phyloP scores from a whole-genome alignment of 2,888 invertebrate species.

The Drosophila multiciliata region DNA sequence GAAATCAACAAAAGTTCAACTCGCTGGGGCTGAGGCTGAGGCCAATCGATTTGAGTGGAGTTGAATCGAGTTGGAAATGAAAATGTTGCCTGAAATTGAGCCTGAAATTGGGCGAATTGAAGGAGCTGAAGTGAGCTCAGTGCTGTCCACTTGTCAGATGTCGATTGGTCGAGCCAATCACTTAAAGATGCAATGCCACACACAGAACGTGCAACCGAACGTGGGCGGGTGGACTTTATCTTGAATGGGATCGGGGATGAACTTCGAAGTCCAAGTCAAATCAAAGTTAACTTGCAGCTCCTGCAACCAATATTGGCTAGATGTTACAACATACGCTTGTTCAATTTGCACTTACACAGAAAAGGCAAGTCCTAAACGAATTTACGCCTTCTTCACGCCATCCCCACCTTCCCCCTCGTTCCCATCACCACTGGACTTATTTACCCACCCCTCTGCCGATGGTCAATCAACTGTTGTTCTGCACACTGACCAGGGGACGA shows the following conservation, averaged over 20 bases:
- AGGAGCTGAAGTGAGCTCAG: slow-evolving; percentile 28
- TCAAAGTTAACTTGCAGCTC: slow-evolving; percentile 31
- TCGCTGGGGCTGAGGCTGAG: too few species aligned
- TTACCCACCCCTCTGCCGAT: not conserved
- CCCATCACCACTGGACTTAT: not conserved
- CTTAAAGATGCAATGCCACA: slow-evolving; percentile 45
- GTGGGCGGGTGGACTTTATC: not conserved
- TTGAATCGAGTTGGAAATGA: slow-evolving; percentile 15
- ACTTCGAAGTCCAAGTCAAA: slow-evolving; percentile 23
- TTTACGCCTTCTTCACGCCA: not conserved
- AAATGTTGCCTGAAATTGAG: slow-evolving; percentile 49
- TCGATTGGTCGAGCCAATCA: slow-evolving; percentile 47
- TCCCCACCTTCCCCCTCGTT: not conserved
- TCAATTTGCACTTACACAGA: slow-evolving; percentile 68
- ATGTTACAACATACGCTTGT: slow-evolving; percentile 48
- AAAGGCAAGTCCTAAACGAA: slow-evolving; percentile 48
- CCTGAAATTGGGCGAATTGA: slow-evolving; percentile 42
- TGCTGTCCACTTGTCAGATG: slow-evolving; percentile 25
- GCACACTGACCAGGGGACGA: not conserved
- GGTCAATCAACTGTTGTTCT: slow-evolving; percentile 29
- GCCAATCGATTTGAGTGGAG: slow-evolving; percentile 24
- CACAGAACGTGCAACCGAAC: slow-evolving; percentile 14
- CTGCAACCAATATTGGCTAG: slow-evolving; percentile 37
- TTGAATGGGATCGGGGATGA: not conserved
- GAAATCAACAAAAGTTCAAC: slow-evolving; percentile 41